A percentile compares a stretch with the other conserved stretches of the same genome.
phyloP scores from a whole-genome alignment of 1,140 invertebrate genomes.

The Ostrea edulis region DNA sequence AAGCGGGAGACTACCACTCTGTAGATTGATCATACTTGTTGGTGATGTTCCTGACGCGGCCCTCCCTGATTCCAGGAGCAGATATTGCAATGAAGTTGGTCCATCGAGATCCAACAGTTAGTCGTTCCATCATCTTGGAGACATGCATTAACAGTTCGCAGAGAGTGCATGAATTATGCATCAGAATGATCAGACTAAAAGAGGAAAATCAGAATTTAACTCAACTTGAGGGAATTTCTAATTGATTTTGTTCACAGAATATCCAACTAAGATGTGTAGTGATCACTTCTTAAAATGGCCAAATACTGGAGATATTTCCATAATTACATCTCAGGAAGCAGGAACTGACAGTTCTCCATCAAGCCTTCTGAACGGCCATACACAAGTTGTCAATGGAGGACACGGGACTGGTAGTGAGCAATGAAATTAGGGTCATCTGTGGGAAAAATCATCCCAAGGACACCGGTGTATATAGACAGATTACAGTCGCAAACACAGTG shows the following conservation, averaged over 20 bases:
- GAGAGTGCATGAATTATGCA: constrained; percentile 18
- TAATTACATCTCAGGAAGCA: constrained; percentile 8
- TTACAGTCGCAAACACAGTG: not conserved
- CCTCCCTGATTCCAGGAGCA: not conserved
- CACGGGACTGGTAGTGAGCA: not conserved
- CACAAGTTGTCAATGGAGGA: not conserved
- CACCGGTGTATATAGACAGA: too few species aligned
- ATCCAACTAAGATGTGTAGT: constrained; percentile 14
- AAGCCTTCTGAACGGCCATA: not conserved
- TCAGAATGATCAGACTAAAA: not conserved
- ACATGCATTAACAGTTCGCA: constrained; percentile 25
- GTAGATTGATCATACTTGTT: not conserved
- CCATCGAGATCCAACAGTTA: not conserved
- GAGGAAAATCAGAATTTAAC: constrained; percentile 23
- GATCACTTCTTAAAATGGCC: constrained; percentile 25
- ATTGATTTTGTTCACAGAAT: constrained; percentile 35
- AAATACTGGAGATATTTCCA: constrained; percentile 27
- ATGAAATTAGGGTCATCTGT: not conserved
- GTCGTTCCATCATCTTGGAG: constrained; percentile 15
- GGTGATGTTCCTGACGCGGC: not conserved
- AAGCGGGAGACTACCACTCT: not conserved
- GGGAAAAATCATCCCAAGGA: not conserved
- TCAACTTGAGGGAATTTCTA: constrained; percentile 26
- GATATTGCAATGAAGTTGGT: not conserved
- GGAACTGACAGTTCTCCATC: not conserved